These are phyloP conservation scores for Helogale parvula DNA, from an alignment of 2,113 vertebrate genomes.

Conservation along the genomic window DNA sequence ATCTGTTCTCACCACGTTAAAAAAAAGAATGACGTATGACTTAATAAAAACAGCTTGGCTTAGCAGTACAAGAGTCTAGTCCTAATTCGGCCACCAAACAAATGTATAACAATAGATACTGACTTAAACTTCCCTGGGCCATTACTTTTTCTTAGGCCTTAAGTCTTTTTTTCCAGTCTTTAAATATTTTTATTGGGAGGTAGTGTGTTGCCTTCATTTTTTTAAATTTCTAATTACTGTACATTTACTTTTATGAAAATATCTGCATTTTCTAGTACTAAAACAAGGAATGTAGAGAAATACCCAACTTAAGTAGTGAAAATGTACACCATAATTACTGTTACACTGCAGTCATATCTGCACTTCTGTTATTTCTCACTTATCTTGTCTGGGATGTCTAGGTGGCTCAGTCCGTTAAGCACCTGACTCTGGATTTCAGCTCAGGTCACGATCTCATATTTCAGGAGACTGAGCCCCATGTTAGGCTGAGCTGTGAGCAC, in stretches of 20 bases:
- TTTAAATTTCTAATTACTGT: conserved; percentile 93
- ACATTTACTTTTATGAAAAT: conserved; percentile 93
- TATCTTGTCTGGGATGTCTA: neutral
- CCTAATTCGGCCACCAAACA: neutral
- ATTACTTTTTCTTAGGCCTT: neutral
- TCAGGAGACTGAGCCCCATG: no score
- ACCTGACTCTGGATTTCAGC: no score
- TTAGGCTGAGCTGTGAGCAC: no score
- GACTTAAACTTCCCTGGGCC: neutral
- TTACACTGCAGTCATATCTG: neutral
- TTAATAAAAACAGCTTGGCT: neutral
- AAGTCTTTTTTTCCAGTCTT: conserved; percentile 80
- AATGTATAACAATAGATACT: neutral
- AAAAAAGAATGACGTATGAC: neutral
- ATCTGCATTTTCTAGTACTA: conserved; percentile 98
- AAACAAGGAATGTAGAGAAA: conserved; percentile 83
- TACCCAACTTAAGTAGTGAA: neutral
- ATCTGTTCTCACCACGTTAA: neutral
- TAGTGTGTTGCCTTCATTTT: conserved; percentile 91
- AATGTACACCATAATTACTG: neutral
- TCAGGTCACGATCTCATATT: no score
- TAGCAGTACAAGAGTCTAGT: neutral
- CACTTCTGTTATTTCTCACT: neutral
- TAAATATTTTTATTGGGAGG: conserved; percentile 93
- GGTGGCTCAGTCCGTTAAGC: no score